Percentiles rank a stretch among this genome's conserved stretches.
phyloP scores from a whole-genome alignment of 2,888 invertebrate species.

The Sympetrum striolatum region DNA sequence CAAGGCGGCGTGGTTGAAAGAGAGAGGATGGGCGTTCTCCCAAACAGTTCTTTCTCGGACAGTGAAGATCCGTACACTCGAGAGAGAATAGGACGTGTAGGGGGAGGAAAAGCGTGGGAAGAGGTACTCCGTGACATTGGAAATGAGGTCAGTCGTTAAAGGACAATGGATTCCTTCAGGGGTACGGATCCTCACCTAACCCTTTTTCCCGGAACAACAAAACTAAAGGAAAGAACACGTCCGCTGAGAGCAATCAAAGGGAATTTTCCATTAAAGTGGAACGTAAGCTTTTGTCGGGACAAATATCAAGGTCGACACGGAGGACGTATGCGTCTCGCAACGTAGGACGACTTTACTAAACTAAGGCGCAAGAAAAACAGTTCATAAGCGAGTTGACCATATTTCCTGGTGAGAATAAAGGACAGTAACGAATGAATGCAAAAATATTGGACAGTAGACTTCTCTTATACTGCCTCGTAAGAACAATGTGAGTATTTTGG shows the following conservation, averaged over 20 bases:
- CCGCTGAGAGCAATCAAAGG: not conserved
- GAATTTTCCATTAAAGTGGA: not conserved
- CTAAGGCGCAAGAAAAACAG: too few species aligned
- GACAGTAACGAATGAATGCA: too few species aligned
- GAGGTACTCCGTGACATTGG: not conserved
- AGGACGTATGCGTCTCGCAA: not conserved
- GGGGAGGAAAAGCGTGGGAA: not conserved
- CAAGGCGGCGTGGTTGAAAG: not conserved
- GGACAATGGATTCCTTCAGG: not conserved
- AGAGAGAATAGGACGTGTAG: not conserved
- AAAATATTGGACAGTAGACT: too few species aligned
- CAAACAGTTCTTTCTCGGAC: not conserved
- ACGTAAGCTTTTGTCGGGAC: not conserved
- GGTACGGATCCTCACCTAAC: not conserved
- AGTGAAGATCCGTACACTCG: not conserved
- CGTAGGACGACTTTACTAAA: too few species aligned
- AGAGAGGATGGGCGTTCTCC: not conserved
- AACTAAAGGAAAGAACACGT: not conserved
- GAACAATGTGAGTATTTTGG: too few species aligned
- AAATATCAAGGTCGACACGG: not conserved
- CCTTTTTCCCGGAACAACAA: not conserved
- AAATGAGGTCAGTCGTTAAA: not conserved
- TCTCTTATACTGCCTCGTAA: too few species aligned
- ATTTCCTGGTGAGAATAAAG: too few species aligned
- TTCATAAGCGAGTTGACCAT: too few species aligned